Evolutionary conservation across 2,888 invertebrate genomes (phyloP).

Genomic region (Trachelus iudaicus): DNA sequence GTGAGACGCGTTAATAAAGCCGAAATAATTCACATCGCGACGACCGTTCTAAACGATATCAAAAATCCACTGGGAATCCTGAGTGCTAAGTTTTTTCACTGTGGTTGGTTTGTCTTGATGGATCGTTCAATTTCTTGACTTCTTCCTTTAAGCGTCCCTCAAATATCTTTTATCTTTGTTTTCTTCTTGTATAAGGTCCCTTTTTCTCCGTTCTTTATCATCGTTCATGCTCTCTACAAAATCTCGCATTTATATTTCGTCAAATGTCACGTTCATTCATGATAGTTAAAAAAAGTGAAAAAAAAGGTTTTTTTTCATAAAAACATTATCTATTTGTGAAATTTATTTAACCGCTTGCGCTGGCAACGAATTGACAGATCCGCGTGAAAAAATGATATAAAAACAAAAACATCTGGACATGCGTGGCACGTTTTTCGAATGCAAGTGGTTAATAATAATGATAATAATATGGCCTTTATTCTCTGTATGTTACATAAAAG

Average conservation of each 20-base stretch:
- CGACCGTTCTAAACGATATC: neutral
- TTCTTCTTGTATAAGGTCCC: neutral
- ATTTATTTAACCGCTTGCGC: no score
- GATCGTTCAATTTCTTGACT: neutral
- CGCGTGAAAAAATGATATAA: no score
- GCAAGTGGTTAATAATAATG: no score
- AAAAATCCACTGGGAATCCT: conserved; percentile 11
- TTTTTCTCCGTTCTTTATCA: neutral
- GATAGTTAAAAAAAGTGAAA: neutral
- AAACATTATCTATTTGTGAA: neutral
- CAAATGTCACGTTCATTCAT: neutral
- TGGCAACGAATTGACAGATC: no score
- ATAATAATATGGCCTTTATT: no score
- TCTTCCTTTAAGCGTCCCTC: neutral
- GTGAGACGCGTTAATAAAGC: conserved; percentile 51
- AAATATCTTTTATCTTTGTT: neutral
- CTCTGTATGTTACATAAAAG: no score
- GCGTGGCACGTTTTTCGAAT: no score
- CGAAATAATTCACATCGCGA: neutral
- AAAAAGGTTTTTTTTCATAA: neutral
- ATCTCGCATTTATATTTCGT: neutral
- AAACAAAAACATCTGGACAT: no score
- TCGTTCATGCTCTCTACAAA: neutral
- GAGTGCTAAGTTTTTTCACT: conserved; percentile 14
- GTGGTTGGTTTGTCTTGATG: neutral